These are phyloP conservation scores for Drosophila formosana DNA, from an alignment of 2,888 invertebrate genomes.

Conservation along the genomic window DNA sequence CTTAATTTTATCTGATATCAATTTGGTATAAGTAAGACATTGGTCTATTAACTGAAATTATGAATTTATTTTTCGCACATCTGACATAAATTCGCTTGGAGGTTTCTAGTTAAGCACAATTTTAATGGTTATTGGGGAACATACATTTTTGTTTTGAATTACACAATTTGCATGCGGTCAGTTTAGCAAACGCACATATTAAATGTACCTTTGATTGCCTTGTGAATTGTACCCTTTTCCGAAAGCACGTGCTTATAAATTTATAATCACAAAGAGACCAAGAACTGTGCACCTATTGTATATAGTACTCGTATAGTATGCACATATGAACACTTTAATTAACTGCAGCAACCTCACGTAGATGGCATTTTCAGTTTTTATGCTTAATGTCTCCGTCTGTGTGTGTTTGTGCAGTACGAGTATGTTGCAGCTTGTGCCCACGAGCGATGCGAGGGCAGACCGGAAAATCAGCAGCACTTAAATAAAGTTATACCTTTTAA, in stretches of 20 bases:
- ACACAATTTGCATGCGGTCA: too few species aligned
- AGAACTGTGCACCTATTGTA: not conserved
- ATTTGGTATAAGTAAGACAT: too few species aligned
- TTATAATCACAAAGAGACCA: not conserved
- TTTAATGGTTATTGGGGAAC: too few species aligned
- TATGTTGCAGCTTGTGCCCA: not conserved
- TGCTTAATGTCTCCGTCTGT: not conserved
- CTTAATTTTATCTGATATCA: too few species aligned
- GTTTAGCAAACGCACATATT: too few species aligned
- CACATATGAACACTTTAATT: slow-evolving; percentile 1
- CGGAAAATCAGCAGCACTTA: not conserved
- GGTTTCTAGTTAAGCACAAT: too few species aligned
- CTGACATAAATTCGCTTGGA: too few species aligned
- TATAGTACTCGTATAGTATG: not conserved
- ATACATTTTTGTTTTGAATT: too few species aligned
- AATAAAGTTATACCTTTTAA: not conserved
- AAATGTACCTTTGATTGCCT: not conserved
- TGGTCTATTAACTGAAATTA: too few species aligned
- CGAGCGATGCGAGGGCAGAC: not conserved
- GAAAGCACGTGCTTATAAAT: not conserved
- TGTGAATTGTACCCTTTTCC: not conserved
- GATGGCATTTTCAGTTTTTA: slow-evolving; percentile 1
- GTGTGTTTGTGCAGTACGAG: not conserved
- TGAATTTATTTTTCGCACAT: too few species aligned
- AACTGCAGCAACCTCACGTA: not conserved